phyloP scores from a whole-genome alignment of 2,888 invertebrate genomes.

The Liposcelis brunnea region DNA sequence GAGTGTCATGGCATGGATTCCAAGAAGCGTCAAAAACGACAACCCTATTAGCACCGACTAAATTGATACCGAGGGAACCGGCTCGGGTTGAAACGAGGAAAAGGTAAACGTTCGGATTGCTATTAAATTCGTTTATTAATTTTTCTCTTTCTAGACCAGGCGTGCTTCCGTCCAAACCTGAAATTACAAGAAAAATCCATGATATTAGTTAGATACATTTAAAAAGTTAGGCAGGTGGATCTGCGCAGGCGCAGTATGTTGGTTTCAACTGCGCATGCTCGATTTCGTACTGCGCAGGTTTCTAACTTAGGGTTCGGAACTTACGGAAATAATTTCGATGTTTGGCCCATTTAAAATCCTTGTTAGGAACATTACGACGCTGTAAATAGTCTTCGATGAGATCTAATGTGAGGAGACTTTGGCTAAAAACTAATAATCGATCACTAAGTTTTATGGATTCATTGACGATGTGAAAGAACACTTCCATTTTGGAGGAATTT shows the following conservation, averaged over 20 bases:
- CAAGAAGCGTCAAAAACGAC: slow-evolving; percentile 96
- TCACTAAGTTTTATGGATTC: slow-evolving; percentile 78
- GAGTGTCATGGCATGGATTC: slow-evolving; percentile 98
- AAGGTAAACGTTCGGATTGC: slow-evolving; percentile 66
- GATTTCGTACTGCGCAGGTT: too few species aligned
- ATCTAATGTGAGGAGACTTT: slow-evolving; percentile 87
- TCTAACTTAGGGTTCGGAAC: too few species aligned
- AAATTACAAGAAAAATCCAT: too few species aligned
- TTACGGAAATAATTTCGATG: slow-evolving; percentile 81
- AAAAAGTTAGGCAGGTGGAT: too few species aligned
- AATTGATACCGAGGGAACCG: slow-evolving; percentile 90
- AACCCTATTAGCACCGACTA: slow-evolving; percentile 93
- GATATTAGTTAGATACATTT: too few species aligned
- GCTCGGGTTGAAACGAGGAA: slow-evolving; percentile 95
- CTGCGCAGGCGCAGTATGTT: too few species aligned
- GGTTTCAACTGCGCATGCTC: too few species aligned
- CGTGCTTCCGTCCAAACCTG: slow-evolving; percentile 89
- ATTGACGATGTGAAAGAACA: slow-evolving; percentile 79
- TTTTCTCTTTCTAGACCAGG: slow-evolving; percentile 87
- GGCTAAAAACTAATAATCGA: slow-evolving; percentile 85
- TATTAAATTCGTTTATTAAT: slow-evolving; percentile 90
- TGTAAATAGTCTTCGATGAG: slow-evolving; percentile 86
- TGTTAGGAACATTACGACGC: slow-evolving; percentile 37
- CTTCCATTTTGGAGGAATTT: slow-evolving; percentile 87
- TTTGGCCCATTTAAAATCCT: slow-evolving; percentile 59